Percentiles rank a stretch among this genome's conserved stretches.
These are phyloP conservation scores for Nanorana parkeri DNA, from an alignment of 2,113 vertebrate species.

Conservation along the genomic window DNA sequence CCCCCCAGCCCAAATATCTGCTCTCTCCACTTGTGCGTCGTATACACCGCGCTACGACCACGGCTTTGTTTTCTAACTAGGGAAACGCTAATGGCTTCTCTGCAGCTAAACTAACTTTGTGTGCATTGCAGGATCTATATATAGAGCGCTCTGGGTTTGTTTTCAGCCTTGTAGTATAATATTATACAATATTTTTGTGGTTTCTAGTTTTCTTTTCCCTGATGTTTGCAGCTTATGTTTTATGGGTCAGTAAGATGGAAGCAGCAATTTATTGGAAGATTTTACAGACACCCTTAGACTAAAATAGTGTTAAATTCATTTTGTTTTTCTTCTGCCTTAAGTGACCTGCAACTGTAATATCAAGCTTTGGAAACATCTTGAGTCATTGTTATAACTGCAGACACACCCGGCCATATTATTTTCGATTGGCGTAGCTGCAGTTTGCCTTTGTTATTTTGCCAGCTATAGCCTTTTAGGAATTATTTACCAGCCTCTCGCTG, in stretches of 20 bases:
- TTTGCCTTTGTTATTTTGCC: neutral
- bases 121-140: neutral
- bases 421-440: neutral
- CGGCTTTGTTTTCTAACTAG: neutral
- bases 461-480: slow-evolving; percentile 14
- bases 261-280: too few relatives aligned
- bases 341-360: slow-evolving; percentile 17
- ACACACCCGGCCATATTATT: slow-evolving; percentile 17
- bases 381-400: neutral
- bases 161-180: neutral
- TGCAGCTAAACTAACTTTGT: neutral
- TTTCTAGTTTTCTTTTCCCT: neutral
- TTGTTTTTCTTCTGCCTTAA: slow-evolving; percentile 1
- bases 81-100: neutral
- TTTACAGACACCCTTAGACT: too few relatives aligned
- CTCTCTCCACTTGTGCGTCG: neutral
- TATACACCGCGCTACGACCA: too few relatives aligned
- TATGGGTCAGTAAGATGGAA: too few relatives aligned
- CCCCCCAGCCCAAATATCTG: neutral
- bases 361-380: neutral
- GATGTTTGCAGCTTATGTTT: neutral
- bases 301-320: too few relatives aligned
- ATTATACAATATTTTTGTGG: neutral
- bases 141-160: neutral
- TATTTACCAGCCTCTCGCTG: slow-evolving; percentile 5